Percentiles rank a stretch among this genome's conserved stretches.
These are phyloP conservation scores for Calliopsis andreniformis DNA, from an alignment of 1,140 invertebrate species.

Conservation along the genomic window DNA sequence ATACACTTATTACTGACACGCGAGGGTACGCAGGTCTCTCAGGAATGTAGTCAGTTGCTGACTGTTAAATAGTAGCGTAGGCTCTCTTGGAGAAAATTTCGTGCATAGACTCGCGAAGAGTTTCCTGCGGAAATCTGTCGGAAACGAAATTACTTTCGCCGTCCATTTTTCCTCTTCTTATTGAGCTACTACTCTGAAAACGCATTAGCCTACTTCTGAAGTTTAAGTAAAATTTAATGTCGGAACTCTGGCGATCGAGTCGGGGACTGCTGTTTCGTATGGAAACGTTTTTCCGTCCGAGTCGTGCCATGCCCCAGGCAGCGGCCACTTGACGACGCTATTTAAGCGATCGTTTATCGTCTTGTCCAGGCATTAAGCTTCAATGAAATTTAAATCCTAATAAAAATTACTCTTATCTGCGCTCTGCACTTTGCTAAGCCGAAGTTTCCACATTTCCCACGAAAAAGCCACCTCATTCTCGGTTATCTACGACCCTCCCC, in stretches of 20 bases:
- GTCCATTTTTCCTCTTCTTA: slow-evolving; percentile 32
- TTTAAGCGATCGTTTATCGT: too few relatives aligned
- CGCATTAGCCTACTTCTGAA: slow-evolving; percentile 45
- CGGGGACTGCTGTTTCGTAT: slow-evolving; percentile 26
- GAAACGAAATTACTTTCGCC: slow-evolving; percentile 10
- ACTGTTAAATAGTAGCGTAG: too few relatives aligned
- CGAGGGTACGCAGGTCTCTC: not conserved
- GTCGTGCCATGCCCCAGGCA: not conserved
- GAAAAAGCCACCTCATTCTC: too few relatives aligned
- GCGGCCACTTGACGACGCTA: not conserved
- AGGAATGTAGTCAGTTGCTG: too few relatives aligned
- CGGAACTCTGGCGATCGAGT: slow-evolving; percentile 12
- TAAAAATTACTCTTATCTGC: too few relatives aligned
- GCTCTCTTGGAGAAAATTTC: slow-evolving; percentile 16
- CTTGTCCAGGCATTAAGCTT: too few relatives aligned
- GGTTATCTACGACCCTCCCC: too few relatives aligned
- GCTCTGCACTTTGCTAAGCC: too few relatives aligned
- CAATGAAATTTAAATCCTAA: too few relatives aligned
- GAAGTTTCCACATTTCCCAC: too few relatives aligned
- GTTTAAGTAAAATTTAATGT: slow-evolving; percentile 49
- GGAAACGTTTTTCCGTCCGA: slow-evolving; percentile 18
- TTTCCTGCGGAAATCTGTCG: slow-evolving; percentile 24
- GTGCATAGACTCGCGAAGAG: not conserved
- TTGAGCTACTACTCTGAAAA: slow-evolving; percentile 23
- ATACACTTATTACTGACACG: slow-evolving; percentile 3